Conservation (phyloP, 2,888 invertebrate genomes). For the Agonopterix alstromeriana region DNA sequence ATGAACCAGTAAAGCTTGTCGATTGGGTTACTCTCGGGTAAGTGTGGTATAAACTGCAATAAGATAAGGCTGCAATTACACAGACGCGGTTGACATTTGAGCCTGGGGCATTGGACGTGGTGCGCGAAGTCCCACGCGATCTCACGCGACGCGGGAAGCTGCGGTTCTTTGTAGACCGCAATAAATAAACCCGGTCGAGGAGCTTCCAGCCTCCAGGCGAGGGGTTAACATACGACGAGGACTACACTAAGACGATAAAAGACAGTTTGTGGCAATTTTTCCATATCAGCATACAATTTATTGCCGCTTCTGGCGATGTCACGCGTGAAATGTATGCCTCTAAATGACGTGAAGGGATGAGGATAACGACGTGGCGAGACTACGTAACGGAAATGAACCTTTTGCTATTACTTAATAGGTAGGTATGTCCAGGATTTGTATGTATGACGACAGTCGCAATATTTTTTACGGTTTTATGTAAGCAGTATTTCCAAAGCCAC, state of each 20-base stretch:
- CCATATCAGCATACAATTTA: conserved; percentile 55
- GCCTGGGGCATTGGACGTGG: conserved; percentile 32
- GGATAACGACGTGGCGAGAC: conserved; percentile 37
- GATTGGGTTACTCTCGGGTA: conserved; percentile 25
- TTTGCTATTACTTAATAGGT: too few relatives aligned
- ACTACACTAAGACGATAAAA: conserved; percentile 42
- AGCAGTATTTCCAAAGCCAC: too few relatives aligned
- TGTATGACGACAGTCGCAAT: too few relatives aligned
- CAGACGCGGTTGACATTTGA: conserved; percentile 61
- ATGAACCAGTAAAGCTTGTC: conserved; percentile 20
- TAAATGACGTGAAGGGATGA: conserved; percentile 37
- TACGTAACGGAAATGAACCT: conserved; percentile 5
- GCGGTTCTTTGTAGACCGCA: conserved; percentile 45
- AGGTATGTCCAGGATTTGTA: too few relatives aligned
- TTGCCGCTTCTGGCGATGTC: conserved; percentile 46
- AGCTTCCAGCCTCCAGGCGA: conserved; percentile 19
- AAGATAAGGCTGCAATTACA: conserved; percentile 48
- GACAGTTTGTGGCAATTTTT: conserved; percentile 50
- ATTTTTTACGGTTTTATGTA: too few relatives aligned
- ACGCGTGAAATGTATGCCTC: conserved; percentile 48
- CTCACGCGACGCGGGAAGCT: conserved; percentile 58
- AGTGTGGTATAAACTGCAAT: conserved; percentile 29
- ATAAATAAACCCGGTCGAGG: conserved; percentile 33
- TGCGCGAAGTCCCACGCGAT: conserved; percentile 41
- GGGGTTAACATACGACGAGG: conserved; percentile 20